Evolutionary conservation across 2,113 vertebrate genomes (phyloP).

Genomic region (Salminus brasiliensis): DNA sequence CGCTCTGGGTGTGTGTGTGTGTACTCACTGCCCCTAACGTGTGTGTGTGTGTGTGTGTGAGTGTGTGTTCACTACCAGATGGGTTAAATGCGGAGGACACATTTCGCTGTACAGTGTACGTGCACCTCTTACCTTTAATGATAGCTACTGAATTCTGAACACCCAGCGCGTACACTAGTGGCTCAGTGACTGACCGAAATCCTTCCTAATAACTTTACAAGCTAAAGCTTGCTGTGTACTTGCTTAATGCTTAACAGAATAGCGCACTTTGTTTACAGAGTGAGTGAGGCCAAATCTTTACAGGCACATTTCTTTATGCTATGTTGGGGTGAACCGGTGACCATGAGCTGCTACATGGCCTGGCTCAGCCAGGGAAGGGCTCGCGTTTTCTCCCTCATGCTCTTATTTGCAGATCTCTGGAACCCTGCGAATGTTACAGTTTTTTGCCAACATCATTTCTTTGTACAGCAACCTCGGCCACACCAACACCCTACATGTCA

Average conservation of each 20-base stretch:
- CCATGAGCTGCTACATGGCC: neutral
- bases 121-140: no score
- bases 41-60: no score
- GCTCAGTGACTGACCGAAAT: neutral
- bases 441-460: neutral
- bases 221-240: neutral
- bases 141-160: no score
- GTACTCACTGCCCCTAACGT: no score
- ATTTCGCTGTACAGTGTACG: no score
- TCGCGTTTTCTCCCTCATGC: neutral
- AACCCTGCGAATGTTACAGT: neutral
- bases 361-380: neutral
- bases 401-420: neutral
- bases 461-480: neutral
- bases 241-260: neutral
- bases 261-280: neutral
- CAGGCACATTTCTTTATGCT: neutral
- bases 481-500: conserved; percentile 5
- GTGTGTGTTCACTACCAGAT: no score
- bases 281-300: neutral
- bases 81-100: no score
- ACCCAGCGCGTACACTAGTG: no score
- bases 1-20: no score
- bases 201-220: neutral
- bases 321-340: neutral